phyloP scores from a whole-genome alignment of 2,888 invertebrate species.

The Nomada fucata region DNA sequence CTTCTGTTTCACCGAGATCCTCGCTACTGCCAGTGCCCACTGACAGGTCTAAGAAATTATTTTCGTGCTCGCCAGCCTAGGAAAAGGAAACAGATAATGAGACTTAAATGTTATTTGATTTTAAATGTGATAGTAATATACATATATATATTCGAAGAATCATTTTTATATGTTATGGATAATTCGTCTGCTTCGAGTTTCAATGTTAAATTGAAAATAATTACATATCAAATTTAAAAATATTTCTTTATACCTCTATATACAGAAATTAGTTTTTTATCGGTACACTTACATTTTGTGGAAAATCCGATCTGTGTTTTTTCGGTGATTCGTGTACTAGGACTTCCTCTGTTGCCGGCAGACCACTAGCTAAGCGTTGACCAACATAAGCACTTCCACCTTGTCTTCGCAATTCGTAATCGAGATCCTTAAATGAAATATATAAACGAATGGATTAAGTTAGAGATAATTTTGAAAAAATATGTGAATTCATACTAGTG shows the following conservation, averaged over 20 bases:
- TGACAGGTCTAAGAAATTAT: conserved; percentile 87
- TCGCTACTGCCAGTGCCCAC: conserved; percentile 88
- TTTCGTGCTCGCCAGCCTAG: conserved; percentile 86
- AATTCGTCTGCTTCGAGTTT: background rate
- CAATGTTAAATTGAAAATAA: background rate
- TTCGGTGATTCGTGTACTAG: conserved; percentile 83
- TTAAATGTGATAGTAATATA: background rate
- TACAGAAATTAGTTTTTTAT: too few relatives aligned
- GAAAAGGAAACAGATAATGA: conserved; percentile 52
- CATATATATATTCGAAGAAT: background rate
- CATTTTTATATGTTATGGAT: background rate
- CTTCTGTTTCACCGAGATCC: conserved; percentile 88
- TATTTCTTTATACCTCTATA: too few relatives aligned
- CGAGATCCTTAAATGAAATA: conserved; percentile 86
- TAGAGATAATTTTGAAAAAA: too few relatives aligned
- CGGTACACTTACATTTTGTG: conserved; percentile 76
- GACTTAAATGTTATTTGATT: background rate
- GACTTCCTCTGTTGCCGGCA: conserved; percentile 83
- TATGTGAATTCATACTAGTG: too few relatives aligned
- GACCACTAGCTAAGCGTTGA: conserved; percentile 88
- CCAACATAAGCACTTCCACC: conserved; percentile 92
- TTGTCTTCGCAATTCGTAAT: conserved; percentile 91
- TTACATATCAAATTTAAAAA: background rate
- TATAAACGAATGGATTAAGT: background rate
- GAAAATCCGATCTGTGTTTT: conserved; percentile 81